phyloP scores from a whole-genome alignment of 2,113 vertebrate genomes.

The Mastomys natalensis region DNA sequence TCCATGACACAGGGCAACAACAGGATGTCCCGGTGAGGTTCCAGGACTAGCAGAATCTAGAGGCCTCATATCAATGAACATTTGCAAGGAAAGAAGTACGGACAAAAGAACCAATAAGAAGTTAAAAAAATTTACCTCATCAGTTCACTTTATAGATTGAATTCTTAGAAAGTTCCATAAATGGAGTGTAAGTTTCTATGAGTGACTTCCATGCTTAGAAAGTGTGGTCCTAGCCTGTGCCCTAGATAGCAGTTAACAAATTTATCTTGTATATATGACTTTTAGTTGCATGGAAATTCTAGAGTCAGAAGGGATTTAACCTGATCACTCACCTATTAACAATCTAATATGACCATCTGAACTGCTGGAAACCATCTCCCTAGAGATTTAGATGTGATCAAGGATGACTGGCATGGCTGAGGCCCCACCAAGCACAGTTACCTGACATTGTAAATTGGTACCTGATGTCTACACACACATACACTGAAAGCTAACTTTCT shows the following conservation, averaged over 20 bases:
- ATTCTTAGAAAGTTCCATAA: constrained; percentile 78
- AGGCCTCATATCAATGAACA: no score
- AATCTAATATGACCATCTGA: constrained; percentile 85
- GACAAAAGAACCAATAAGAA: no score
- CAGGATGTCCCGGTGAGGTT: no score
- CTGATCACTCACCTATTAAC: constrained; percentile 84
- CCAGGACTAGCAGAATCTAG: no score
- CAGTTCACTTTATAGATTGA: constrained; percentile 72
- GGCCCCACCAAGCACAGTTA: neutral
- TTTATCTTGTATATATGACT: constrained; percentile 82
- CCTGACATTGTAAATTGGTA: neutral
- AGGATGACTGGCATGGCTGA: constrained; percentile 61
- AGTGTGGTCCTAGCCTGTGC: constrained; percentile 80
- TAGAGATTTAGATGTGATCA: constrained; percentile 80
- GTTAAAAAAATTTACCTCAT: constrained; percentile 27
- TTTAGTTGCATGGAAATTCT: constrained; percentile 84
- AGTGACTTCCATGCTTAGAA: constrained; percentile 79
- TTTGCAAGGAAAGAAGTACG: no score
- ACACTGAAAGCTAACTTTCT: neutral
- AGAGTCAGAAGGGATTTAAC: constrained; percentile 79
- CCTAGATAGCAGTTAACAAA: constrained; percentile 82
- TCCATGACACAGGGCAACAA: no score
- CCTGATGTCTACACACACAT: neutral
- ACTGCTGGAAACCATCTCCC: constrained; percentile 83
- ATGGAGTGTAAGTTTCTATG: constrained; percentile 71